Conservation (phyloP, 2,113 vertebrate genomes). For the Numenius arquata region DNA sequence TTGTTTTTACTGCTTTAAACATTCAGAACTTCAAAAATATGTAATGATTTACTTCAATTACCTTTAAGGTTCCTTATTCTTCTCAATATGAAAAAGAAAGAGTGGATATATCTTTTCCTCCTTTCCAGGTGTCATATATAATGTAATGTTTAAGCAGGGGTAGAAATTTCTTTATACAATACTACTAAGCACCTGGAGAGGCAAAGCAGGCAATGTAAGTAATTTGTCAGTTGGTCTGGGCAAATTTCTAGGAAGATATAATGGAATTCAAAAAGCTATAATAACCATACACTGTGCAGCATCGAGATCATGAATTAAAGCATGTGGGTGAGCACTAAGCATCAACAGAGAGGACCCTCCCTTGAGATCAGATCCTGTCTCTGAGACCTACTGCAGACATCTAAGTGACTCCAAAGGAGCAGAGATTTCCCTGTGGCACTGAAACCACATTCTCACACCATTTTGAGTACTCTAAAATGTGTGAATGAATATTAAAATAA, state of each 20-base stretch:
- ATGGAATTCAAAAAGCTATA: not conserved
- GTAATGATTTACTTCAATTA: not conserved
- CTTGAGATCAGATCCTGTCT: not conserved
- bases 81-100: not conserved
- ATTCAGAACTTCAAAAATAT: not conserved
- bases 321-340: not conserved
- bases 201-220: not conserved
- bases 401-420: not conserved
- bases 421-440: not conserved
- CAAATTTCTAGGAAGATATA: not conserved
- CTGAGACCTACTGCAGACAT: not conserved
- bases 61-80: not conserved
- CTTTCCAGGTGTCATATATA: not conserved
- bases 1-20: not conserved
- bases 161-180: not conserved
- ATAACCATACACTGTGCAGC: not conserved
- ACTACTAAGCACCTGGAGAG: not conserved
- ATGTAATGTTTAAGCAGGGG: not conserved
- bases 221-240: not conserved
- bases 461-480: not conserved
- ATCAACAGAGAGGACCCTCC: not conserved
- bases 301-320: not conserved
- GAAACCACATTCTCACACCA: not conserved
- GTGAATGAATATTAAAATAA: not conserved
- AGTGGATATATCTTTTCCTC: not conserved